Percentiles rank a stretch among this genome's conserved stretches.
phyloP scores from a whole-genome alignment of 2,113 vertebrate species.

The Mesitornis unicolor region DNA sequence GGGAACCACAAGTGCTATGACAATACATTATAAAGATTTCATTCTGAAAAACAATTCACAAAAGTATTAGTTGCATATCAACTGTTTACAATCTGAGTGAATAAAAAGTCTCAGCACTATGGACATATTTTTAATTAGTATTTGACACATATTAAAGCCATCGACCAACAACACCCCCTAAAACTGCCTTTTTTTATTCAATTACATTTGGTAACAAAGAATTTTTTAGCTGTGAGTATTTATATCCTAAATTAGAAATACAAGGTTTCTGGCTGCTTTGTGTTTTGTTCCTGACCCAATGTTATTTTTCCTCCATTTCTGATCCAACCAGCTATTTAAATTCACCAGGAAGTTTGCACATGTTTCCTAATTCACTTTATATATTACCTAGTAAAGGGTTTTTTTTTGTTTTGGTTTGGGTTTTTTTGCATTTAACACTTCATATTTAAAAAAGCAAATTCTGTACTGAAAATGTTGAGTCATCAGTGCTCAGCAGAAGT shows the following conservation, averaged over 20 bases:
- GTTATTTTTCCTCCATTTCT: constrained; percentile 63
- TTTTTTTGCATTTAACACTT: background rate
- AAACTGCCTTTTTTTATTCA: background rate
- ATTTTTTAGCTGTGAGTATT: constrained; percentile 16
- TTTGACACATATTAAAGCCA: background rate
- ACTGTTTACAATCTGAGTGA: background rate
- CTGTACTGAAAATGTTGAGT: background rate
- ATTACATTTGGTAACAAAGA: background rate
- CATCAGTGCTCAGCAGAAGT: background rate
- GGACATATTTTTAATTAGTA: background rate
- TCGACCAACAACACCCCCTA: background rate
- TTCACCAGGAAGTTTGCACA: constrained; percentile 54
- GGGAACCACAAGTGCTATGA: background rate
- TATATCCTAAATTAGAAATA: constrained; percentile 22
- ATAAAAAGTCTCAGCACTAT: background rate
- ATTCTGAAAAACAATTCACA: background rate
- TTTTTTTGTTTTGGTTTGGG: too few species aligned
- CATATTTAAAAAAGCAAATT: background rate
- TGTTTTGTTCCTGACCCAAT: constrained; percentile 37
- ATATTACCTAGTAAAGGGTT: background rate
- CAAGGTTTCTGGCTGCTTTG: constrained; percentile 28
- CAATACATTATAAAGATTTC: background rate
- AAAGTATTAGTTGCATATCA: background rate
- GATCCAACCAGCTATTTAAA: constrained; percentile 50
- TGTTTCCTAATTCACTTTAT: constrained; percentile 27